Conservation (phyloP, 2,888 invertebrate genomes). For the Xestia rhomboidea region DNA sequence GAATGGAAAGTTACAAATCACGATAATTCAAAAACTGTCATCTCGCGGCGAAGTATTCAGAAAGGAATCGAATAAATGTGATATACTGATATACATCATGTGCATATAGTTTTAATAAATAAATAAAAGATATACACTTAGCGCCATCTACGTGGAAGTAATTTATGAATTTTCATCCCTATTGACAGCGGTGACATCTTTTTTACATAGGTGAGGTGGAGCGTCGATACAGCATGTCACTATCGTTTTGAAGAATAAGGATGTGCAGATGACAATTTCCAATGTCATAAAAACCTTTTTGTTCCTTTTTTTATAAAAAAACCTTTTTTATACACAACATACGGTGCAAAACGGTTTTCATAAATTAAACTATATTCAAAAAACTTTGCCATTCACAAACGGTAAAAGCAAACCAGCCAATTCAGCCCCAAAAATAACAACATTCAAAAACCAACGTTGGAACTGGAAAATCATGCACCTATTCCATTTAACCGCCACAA, state of each 20-base stretch:
- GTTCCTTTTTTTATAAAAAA: neutral
- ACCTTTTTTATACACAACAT: neutral
- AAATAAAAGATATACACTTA: no score
- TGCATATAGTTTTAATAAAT: no score
- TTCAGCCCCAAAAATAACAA: slow-evolving; percentile 25
- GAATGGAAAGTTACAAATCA: neutral
- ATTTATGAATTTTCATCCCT: neutral
- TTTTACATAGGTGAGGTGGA: neutral
- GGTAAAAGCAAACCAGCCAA: neutral
- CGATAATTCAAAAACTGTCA: neutral
- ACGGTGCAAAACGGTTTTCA: neutral
- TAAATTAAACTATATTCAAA: neutral
- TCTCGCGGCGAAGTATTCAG: neutral
- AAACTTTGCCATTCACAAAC: neutral
- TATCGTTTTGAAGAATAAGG: neutral
- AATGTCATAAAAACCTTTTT: no score
- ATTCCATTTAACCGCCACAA: slow-evolving; percentile 25
- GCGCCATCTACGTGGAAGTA: neutral
- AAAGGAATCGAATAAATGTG: neutral
- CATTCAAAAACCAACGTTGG: neutral
- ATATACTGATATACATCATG: no score
- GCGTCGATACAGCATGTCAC: neutral
- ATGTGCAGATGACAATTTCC: neutral
- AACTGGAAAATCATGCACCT: slow-evolving; percentile 21
- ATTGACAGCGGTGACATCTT: neutral